phyloP scores from a whole-genome alignment of 2,888 invertebrate species.

The Gandaritis pyraliata region DNA sequence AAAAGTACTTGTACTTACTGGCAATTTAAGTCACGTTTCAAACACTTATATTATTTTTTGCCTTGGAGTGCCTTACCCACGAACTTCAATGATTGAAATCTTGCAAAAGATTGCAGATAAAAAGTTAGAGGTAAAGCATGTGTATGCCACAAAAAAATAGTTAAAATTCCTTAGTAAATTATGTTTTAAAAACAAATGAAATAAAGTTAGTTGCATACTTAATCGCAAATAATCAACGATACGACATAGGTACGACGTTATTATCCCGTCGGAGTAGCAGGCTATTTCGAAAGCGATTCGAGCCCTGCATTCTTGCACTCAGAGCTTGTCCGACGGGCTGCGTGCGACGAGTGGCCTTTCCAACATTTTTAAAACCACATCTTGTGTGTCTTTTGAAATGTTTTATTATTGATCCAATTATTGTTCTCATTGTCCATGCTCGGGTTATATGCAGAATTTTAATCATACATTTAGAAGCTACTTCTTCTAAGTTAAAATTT shows the following conservation, averaged over 20 bases:
- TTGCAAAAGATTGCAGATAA: too few species aligned
- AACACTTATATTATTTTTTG: background rate
- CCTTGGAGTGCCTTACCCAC: background rate
- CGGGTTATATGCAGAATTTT: background rate
- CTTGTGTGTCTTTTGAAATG: constrained; percentile 41
- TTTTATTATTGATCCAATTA: constrained; percentile 40
- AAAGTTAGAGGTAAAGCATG: too few species aligned
- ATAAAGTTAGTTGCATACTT: constrained; percentile 29
- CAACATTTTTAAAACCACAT: constrained; percentile 38
- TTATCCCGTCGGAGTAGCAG: constrained; percentile 52
- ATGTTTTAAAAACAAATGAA: background rate
- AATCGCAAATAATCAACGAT: constrained; percentile 41
- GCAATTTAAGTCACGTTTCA: constrained; percentile 31
- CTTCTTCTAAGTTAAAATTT: too few species aligned
- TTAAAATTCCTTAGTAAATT: too few species aligned
- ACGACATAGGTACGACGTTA: constrained; percentile 59
- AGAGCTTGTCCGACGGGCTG: constrained; percentile 75
- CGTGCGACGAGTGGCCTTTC: constrained; percentile 49
- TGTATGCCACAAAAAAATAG: too few species aligned
- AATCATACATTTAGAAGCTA: too few species aligned
- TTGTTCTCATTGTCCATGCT: constrained; percentile 7
- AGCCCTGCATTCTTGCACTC: constrained; percentile 76
- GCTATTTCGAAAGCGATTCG: constrained; percentile 75
- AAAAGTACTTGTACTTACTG: constrained; percentile 9
- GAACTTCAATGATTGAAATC: too few species aligned